Conservation (phyloP, 2,888 invertebrate species). For the Antheraea yamamai region DNA sequence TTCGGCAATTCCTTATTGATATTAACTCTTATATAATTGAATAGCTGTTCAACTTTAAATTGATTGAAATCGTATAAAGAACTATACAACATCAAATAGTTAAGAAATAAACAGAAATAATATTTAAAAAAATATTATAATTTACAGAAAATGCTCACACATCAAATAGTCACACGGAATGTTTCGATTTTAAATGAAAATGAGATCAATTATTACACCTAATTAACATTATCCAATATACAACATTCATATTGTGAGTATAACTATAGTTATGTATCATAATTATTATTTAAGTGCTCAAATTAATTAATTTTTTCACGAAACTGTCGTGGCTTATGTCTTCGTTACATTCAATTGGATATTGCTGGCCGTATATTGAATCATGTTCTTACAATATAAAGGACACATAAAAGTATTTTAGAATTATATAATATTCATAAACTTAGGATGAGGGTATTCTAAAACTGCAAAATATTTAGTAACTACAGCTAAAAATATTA, state of each 20-base stretch:
- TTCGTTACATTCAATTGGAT: background rate
- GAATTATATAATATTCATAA: background rate
- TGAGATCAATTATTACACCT: slow-evolving; percentile 14
- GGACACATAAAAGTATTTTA: background rate
- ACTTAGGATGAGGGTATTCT: background rate
- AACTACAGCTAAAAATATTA: too few relatives aligned
- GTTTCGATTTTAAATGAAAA: slow-evolving; percentile 3
- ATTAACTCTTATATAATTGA: too few relatives aligned
- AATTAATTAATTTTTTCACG: slow-evolving; percentile 4
- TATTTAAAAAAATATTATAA: background rate
- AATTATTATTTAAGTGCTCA: slow-evolving; percentile 51
- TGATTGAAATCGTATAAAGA: too few relatives aligned
- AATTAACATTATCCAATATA: slow-evolving; percentile 7
- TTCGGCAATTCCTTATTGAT: too few relatives aligned
- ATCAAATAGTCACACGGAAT: background rate
- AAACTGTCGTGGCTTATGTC: slow-evolving; percentile 26
- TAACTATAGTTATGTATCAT: slow-evolving; percentile 56
- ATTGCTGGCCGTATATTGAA: slow-evolving; percentile 8
- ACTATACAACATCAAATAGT: background rate
- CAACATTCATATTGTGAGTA: slow-evolving; percentile 62
- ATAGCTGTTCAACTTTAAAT: too few relatives aligned
- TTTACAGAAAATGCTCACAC: slow-evolving; percentile 7
- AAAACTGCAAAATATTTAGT: background rate
- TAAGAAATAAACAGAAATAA: background rate
- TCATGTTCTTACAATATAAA: background rate